Evolutionary conservation across 1,140 invertebrate species (phyloP), one percentile per base, ranked within the genome.

Genomic region (Anoplolepis gracilipes): DNA sequence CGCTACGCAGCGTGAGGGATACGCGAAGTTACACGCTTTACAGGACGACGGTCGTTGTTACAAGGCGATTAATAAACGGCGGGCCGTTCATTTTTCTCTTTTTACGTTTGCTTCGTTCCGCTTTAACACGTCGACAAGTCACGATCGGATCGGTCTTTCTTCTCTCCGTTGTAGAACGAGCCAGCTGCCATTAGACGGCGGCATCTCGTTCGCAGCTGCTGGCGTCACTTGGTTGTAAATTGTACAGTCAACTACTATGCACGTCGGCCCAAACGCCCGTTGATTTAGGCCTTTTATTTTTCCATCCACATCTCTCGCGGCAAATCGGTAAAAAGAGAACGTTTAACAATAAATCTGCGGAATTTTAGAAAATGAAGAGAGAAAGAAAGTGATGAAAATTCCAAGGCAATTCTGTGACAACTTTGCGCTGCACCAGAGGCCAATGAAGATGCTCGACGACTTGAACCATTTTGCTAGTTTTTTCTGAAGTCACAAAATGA

Each of bases 91-190:
- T 69, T 79, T 69, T 39, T 79, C 77, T 69, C 46, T 57, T 28
- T 46, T 19, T 25, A 36, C 55, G 59, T 59, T 64, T 64, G 77
- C 11, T 16, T 5, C 77, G 77, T 82, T 82, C 78, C 59, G 78
- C 78, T 61, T 82, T 82, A 82, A 82, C 78, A 82, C 65, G 67
- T 73, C 67, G 67, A 72, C 78, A 36, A 82, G 78, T 82, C 78
- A 82, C 78, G 78, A 82, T 82, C 67, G 67, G 53, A 72, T 82
- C 67, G 78, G 53, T 70, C 78, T 82, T 79, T 59, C 67, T 82
- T 59, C 36, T 59, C 28, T 11, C 61, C 73, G 28, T 46, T 33
- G 76, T 49, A 49, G 59, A 36, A 59, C 78, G 78, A 59, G 78
- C 78, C 78, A 82, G 78, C 78, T 82, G 78, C 53, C 30, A 82